Conservation (phyloP, 2,888 invertebrate genomes). For the Eulithis prunata region DNA sequence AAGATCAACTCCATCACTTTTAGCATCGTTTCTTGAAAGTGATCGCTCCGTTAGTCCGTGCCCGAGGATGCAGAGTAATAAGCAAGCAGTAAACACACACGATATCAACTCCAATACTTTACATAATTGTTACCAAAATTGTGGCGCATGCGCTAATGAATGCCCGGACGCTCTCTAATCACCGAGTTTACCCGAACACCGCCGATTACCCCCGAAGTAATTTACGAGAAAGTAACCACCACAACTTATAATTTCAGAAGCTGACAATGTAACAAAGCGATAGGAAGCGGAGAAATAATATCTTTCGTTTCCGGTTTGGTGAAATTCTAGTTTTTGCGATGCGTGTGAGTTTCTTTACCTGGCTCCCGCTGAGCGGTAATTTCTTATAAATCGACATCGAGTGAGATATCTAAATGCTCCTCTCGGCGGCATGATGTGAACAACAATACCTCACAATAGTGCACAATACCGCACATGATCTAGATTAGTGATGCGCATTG, state of each 20-base stretch:
- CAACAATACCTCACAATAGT: conserved; percentile 52
- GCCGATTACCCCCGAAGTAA: conserved; percentile 50
- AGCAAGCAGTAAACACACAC: conserved; percentile 73
- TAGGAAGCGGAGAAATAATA: conserved; percentile 69
- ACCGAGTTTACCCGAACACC: conserved; percentile 56
- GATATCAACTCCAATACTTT: conserved; percentile 67
- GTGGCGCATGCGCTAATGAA: conserved; percentile 68
- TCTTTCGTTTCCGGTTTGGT: conserved; percentile 79
- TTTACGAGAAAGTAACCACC: conserved; percentile 58
- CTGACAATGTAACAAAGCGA: conserved; percentile 33
- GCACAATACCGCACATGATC: conserved; percentile 77
- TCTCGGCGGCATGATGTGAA: conserved; percentile 50
- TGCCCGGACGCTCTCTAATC: conserved; percentile 55
- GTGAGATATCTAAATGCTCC: conserved; percentile 76
- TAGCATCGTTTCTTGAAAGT: conserved; percentile 45
- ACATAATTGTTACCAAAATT: conserved; percentile 72
- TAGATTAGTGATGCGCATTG: conserved; percentile 83
- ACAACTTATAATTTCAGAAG: conserved; percentile 51
- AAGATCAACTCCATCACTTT: conserved; percentile 51
- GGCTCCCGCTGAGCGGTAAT: conserved; percentile 76
- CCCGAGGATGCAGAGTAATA: conserved; percentile 71
- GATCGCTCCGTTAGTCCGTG: conserved; percentile 67
- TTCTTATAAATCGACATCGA: conserved; percentile 81
- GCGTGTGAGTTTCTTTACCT: conserved; percentile 79
- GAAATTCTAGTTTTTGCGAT: conserved; percentile 71